Percentiles rank a stretch among this genome's conserved stretches.
phyloP scores from a whole-genome alignment of 2,888 invertebrate genomes.

The Rhagophthalmus giganteus region DNA sequence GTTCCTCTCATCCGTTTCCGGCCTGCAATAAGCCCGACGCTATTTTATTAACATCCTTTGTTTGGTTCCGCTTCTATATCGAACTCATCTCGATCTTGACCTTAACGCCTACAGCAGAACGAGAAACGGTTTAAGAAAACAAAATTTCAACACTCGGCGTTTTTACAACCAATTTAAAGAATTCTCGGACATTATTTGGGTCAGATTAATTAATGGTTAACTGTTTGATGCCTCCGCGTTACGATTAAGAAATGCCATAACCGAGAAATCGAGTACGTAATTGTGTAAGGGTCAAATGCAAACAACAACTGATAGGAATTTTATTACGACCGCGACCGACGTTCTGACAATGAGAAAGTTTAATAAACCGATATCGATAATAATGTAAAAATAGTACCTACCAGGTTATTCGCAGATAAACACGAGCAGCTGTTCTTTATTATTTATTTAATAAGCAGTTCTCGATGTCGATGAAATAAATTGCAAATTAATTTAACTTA shows the following conservation, averaged over 20 bases:
- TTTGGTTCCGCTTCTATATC: slow-evolving; percentile 12
- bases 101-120: slow-evolving; percentile 2
- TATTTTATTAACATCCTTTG: slow-evolving; percentile 22
- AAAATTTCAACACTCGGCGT: slow-evolving; percentile 3
- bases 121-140: slow-evolving; percentile 6
- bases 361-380: too few relatives aligned
- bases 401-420: too few relatives aligned
- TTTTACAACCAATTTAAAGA: slow-evolving; percentile 10
- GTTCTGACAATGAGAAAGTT: too few relatives aligned
- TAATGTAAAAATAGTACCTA: too few relatives aligned
- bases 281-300: too few relatives aligned
- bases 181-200: slow-evolving; percentile 12
- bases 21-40: slow-evolving; percentile 18
- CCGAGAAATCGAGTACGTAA: slow-evolving; percentile 1
- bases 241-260: slow-evolving; percentile 3
- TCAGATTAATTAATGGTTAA: slow-evolving; percentile 18
- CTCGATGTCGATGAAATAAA: too few relatives aligned
- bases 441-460: too few relatives aligned
- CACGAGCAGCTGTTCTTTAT: too few relatives aligned
- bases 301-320: too few relatives aligned
- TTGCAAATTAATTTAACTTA: too few relatives aligned
- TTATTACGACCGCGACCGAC: too few relatives aligned
- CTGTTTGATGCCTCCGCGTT: slow-evolving; percentile 10
- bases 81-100: slow-evolving; percentile 12
- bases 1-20: slow-evolving; percentile 28